Conservation (phyloP, 2,113 vertebrate species). For the Holacanthus passer region DNA sequence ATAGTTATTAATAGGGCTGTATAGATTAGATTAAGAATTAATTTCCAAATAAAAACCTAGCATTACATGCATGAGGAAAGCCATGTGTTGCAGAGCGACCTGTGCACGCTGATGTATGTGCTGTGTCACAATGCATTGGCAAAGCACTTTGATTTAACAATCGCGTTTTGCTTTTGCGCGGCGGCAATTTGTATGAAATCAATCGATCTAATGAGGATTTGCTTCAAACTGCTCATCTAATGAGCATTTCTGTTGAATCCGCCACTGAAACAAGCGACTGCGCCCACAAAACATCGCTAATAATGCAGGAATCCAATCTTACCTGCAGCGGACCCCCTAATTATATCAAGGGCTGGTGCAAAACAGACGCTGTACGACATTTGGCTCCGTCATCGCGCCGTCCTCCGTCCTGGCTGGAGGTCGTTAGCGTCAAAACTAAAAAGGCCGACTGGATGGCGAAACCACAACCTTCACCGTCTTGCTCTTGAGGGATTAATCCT, state of each 20-base stretch:
- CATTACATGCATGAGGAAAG: conserved; percentile 78
- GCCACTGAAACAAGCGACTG: conserved; percentile 34
- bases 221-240: conserved; percentile 60
- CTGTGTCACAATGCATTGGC: conserved; percentile 62
- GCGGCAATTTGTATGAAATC: conserved; percentile 62
- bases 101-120: conserved; percentile 67
- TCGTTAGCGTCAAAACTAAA: conserved; percentile 60
- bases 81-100: conserved; percentile 61
- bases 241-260: conserved; percentile 28
- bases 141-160: conserved; percentile 73
- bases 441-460: conserved; percentile 55
- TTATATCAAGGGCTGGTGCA: conserved; percentile 33
- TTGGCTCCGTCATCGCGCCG: background rate
- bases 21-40: conserved; percentile 86
- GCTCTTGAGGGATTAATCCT: conserved; percentile 76
- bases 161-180: conserved; percentile 45
- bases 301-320: background rate
- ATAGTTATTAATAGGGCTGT: conserved; percentile 86
- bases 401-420: background rate
- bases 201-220: conserved; percentile 62
- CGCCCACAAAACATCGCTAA: conserved; percentile 37
- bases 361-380: background rate
- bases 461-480: conserved; percentile 57
- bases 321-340: conserved; percentile 23
- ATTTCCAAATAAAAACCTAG: conserved; percentile 83